These are phyloP conservation scores for Meliscaeva auricollis DNA, from an alignment of 2,888 invertebrate species.

Conservation along the genomic window DNA sequence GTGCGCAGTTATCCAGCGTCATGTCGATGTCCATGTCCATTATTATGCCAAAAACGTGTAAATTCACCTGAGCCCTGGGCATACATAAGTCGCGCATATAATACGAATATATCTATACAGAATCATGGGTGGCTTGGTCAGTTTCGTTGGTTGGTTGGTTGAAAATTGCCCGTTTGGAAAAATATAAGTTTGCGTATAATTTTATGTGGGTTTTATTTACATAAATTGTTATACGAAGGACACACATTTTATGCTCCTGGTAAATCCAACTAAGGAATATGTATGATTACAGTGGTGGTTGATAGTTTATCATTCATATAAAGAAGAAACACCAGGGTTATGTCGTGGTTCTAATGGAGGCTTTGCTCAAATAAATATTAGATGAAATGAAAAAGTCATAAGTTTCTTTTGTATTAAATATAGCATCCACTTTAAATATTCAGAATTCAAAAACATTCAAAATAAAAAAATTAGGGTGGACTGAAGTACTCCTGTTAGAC, in stretches of 20 bases:
- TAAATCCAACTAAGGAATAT: constrained; percentile 33
- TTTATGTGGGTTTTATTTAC: constrained; percentile 73
- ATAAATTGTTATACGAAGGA: constrained; percentile 70
- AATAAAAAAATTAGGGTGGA: too few species aligned
- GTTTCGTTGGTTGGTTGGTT: constrained; percentile 22
- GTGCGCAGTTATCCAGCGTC: constrained; percentile 49
- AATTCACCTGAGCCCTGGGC: constrained; percentile 72
- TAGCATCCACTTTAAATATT: too few species aligned
- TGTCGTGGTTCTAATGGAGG: too few species aligned
- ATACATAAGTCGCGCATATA: constrained; percentile 12
- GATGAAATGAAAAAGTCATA: too few species aligned
- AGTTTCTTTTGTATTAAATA: too few species aligned
- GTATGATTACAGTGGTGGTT: constrained; percentile 38
- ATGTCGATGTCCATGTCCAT: constrained; percentile 70
- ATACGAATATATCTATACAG: background rate
- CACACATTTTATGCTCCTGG: constrained; percentile 48
- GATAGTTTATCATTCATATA: constrained; percentile 29
- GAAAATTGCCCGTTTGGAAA: constrained; percentile 69
- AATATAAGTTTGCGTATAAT: constrained; percentile 72
- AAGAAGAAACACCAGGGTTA: too few species aligned
- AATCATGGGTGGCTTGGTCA: constrained; percentile 22
- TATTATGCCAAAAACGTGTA: constrained; percentile 76
- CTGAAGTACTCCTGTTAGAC: too few species aligned
- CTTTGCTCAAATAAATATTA: too few species aligned
- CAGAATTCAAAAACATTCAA: too few species aligned